Percentiles rank a stretch among this genome's conserved stretches.
Evolutionary conservation across 2,888 invertebrate genomes (phyloP).

Genomic region (Macrosoma leucophasiata): DNA sequence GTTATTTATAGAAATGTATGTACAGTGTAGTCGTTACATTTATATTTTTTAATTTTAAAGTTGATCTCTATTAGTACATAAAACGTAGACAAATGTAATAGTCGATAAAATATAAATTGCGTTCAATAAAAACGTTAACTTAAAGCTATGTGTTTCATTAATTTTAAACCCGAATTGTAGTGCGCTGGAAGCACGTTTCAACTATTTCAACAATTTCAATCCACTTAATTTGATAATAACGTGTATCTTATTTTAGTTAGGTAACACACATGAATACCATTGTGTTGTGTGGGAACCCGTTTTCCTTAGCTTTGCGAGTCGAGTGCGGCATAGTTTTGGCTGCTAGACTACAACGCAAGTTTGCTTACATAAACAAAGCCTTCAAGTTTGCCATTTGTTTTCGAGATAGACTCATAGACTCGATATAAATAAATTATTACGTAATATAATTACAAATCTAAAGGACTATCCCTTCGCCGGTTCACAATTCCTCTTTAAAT

Average conservation of each 20-base stretch:
- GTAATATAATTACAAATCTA: too few relatives aligned
- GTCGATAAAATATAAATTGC: constrained; percentile 56
- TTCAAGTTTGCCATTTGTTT: constrained; percentile 7
- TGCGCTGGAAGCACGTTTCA: not conserved
- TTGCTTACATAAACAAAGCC: constrained; percentile 16
- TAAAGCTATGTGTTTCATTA: constrained; percentile 41
- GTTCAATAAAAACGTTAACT: constrained; percentile 71
- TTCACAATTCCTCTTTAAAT: too few relatives aligned
- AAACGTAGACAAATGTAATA: constrained; percentile 59
- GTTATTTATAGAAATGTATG: constrained; percentile 29
- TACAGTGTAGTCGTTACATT: constrained; percentile 32
- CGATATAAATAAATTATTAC: too few relatives aligned
- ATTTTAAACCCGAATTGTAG: not conserved
- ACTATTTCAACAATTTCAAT: constrained; percentile 9
- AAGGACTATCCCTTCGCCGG: too few relatives aligned
- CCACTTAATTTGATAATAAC: constrained; percentile 14
- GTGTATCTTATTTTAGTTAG: constrained; percentile 18
- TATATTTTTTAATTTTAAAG: constrained; percentile 41
- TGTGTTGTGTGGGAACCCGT: too few relatives aligned
- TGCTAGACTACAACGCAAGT: constrained; percentile 29
- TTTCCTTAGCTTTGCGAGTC: constrained; percentile 23
- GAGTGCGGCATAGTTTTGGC: constrained; percentile 34
- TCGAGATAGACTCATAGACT: constrained; percentile 3
- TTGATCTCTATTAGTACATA: constrained; percentile 51
- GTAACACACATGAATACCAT: too few relatives aligned